Evolutionary conservation across 2,888 invertebrate genomes (phyloP), one percentile per base, ranked within the genome.

Genomic region (Tricholauxania praeusta): DNA sequence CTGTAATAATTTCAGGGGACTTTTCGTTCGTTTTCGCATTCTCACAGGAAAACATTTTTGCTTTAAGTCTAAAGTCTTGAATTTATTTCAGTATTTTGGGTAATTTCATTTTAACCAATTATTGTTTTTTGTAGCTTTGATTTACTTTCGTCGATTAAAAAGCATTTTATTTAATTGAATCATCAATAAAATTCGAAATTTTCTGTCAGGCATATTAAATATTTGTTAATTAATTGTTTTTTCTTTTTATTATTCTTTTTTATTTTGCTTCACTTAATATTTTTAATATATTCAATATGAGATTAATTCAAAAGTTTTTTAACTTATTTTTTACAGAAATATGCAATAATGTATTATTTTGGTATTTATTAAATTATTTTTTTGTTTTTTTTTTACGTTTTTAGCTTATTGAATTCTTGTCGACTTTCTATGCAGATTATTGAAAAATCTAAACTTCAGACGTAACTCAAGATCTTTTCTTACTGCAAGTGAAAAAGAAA

Each of bases 381-480:
- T 60, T 80, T 74, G 76, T 67, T 75, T 51, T 72, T 68, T 77
- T 72, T 72, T 62, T 69, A 73, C 68, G 10, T 6, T 39, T 39
- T 74, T 73, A 74, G 72, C 78, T 90, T 92, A 94, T 91, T 94
- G 93, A 91, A 94, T 93, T 91, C 94, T 92, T 90, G 93, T 93
- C 89, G 93, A 93, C 91, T 92, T 92, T 92, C 94, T 94, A 91
- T 93, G 94, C 89, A 93, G 91, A 90, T 93, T 93, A 92, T 94
- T 95, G 94, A 96, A 96, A 93, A 95, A 95, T 92, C 95, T 92
- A 94, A 94, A 96, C 92, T 94, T 94, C 90, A 95, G 94, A 91
- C 95, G 94, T 92, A 95, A 93, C 90, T 94, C 94, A 92, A 95
- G 93, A 91, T 96, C 95, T 95, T 96, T 96, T 93, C 95, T 94